A percentile compares a stretch with the other conserved stretches of the same genome.
Conservation (phyloP, 1,140 invertebrate species). For the Eriosoma lanigerum region DNA sequence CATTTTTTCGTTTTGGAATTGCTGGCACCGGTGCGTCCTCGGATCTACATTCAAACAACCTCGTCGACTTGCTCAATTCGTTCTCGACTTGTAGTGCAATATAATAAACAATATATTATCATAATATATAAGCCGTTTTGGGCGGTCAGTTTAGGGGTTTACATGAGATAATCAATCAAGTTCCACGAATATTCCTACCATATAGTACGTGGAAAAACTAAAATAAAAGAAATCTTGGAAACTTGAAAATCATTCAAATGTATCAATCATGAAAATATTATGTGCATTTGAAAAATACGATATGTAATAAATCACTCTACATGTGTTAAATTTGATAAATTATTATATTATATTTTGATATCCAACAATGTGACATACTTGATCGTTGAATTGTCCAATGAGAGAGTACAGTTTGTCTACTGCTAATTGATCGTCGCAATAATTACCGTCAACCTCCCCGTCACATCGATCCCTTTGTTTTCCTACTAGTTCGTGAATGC, state of each 20-base stretch:
- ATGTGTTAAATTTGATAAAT: too few species aligned
- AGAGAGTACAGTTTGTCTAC: constrained; percentile 10
- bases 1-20: background rate
- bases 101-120: too few species aligned
- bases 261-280: too few species aligned
- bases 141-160: background rate
- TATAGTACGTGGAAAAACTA: too few species aligned
- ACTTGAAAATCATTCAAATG: too few species aligned
- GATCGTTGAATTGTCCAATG: constrained; percentile 32
- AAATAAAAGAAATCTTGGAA: too few species aligned
- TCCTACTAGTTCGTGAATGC: constrained; percentile 59
- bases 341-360: too few species aligned
- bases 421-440: background rate
- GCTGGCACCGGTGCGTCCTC: background rate
- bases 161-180: too few species aligned
- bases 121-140: background rate
- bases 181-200: too few species aligned
- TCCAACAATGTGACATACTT: constrained; percentile 1
- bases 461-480: constrained; percentile 59
- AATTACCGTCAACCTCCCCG: background rate
- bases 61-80: constrained; percentile 28
- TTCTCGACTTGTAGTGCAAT: constrained; percentile 26
- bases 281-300: too few species aligned
- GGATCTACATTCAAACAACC: background rate
- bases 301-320: too few species aligned